A percentile compares a stretch with the other conserved stretches of the same genome.
Conservation (phyloP, 2,113 vertebrate species). For the Istiophorus platypterus region DNA sequence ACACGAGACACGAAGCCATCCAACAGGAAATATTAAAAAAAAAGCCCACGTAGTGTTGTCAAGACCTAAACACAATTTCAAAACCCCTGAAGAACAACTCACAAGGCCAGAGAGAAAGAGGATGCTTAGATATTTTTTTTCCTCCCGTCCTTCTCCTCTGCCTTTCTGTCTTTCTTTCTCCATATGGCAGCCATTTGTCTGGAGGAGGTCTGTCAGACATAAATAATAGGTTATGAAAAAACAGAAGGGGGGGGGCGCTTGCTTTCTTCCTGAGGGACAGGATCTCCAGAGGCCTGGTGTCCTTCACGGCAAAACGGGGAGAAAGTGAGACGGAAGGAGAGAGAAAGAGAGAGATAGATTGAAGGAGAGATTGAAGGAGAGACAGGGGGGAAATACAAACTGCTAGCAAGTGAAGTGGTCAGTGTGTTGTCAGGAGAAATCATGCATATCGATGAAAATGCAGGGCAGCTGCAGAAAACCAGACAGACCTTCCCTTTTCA, state of each 20-base stretch:
- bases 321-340: conserved; percentile 34
- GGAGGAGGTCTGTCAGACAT: conserved; percentile 86
- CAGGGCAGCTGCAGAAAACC: neutral
- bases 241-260: conserved; percentile 71
- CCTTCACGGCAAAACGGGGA: conserved; percentile 75
- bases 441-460: neutral
- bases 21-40: conserved; percentile 31
- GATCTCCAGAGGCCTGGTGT: conserved; percentile 83
- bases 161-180: conserved; percentile 74
- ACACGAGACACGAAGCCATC: conserved; percentile 3
- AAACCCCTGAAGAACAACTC: conserved; percentile 35
- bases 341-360: conserved; percentile 37
- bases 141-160: conserved; percentile 52
- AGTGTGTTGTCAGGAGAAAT: conserved; percentile 16
- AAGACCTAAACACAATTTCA: conserved; percentile 43
- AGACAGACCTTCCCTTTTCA: neutral
- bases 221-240: conserved; percentile 88
- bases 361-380: conserved; percentile 39
- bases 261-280: conserved; percentile 82
- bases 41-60: neutral
- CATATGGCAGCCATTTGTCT: conserved; percentile 89
- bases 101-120: conserved; percentile 29
- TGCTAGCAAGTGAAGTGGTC: conserved; percentile 5
- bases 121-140: conserved; percentile 44
- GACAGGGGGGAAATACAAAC: conserved; percentile 30